These are phyloP conservation scores for Erethizon dorsatum DNA, from an alignment of 2,797 vertebrate species.

Conservation along the genomic window DNA sequence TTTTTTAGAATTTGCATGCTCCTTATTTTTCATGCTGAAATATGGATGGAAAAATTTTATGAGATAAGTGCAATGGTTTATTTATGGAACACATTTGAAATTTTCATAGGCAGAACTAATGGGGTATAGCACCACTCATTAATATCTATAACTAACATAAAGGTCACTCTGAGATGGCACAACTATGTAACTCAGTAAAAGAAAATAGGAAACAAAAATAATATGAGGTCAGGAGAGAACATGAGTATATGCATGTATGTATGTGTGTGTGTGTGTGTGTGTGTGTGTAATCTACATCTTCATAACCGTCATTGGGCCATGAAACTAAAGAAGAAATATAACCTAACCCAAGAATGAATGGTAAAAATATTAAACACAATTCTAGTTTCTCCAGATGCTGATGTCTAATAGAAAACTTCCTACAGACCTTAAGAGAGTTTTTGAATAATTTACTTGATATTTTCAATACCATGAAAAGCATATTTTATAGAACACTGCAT, in stretches of 20 bases:
- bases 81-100: not conserved
- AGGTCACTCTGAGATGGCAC: not conserved
- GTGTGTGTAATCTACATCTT: not conserved
- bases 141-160: not conserved
- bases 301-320: not conserved
- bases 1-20: slow-evolving; percentile 1
- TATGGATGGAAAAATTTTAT: not conserved
- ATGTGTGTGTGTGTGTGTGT: not conserved
- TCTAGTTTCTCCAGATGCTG: slow-evolving; percentile 1
- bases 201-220: slow-evolving; percentile 51
- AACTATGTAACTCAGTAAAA: slow-evolving; percentile 22
- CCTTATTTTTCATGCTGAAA: slow-evolving; percentile 22
- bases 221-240: not conserved
- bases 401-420: not conserved
- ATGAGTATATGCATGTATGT: not conserved
- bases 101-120: not conserved
- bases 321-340: not conserved
- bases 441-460: not conserved
- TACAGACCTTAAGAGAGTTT: not conserved
- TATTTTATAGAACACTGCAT: slow-evolving; percentile 19
- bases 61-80: slow-evolving; percentile 51
- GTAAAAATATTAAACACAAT: slow-evolving; percentile 17
- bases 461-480: not conserved
- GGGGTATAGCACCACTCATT: not conserved
- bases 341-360: not conserved